Base-by-base conservation (phyloP, 1,140 invertebrate genomes). In the Dreissena polymorpha region DNA sequence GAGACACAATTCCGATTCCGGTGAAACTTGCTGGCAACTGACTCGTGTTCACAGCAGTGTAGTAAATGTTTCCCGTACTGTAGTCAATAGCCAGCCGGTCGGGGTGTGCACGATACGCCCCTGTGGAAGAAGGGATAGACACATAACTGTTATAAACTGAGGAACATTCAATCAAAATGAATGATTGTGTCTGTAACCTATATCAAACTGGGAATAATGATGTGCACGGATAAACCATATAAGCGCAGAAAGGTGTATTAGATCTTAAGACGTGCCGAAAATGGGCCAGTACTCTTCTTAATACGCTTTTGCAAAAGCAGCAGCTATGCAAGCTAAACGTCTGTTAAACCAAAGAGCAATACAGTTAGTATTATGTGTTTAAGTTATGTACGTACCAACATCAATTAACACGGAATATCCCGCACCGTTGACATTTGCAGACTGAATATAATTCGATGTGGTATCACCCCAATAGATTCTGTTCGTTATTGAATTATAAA, bases 51-150 rank as follows among this genome's bases (percentile, higher is more conserved):
- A 76, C 51, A 13, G 50, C 72, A 13, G 81, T 76, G 67, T 83
- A 83, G n/a, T 63, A 83, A 12, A 83, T 69, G 53, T 83, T 83
- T 10, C 81, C 81, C 10, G 81, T 83, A 49, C 73, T 76, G 6
- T 50, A 55, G 53, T 83, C 81, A 6, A 83, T 27, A 10, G 73
- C 72, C 16, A 83, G 12, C 27, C 55, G 27, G 39, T 83, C 74
- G 21, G 81, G 72, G 63, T 76, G 69, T 3, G 29, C 73, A 13
- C 21, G 50, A n/a, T 60, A 55, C 8, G 18, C 12, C 8, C 53
- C 81, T 71, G 64, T 25, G 50, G 57, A 23, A 27, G 6, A n/a
- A 74, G 60, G 10, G 39, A 39, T 39, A 5, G 3, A 39, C 39
- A 39, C 8, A 39, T 60, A 60, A 60, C 6, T 6, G 21, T 60